Evolutionary conservation across 1,140 invertebrate species (phyloP).

Genomic region (Meloidogyne hapla): DNA sequence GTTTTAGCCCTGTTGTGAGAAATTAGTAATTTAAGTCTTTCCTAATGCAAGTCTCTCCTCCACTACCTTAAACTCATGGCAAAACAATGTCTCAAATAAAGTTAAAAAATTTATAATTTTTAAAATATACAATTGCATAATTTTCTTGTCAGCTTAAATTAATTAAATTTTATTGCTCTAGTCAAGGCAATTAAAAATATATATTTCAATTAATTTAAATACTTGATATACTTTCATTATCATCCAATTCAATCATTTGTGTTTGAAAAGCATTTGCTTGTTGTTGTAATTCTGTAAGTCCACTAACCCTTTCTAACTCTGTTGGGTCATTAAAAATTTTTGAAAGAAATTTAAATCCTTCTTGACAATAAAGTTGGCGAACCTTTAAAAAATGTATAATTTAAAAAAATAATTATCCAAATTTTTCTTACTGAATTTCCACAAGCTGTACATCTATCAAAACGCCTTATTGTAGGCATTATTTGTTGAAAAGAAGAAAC

Average conservation of each 20-base stretch:
- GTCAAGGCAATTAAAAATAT: not conserved
- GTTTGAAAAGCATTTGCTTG: constrained; percentile 39
- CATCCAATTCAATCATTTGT: constrained; percentile 42
- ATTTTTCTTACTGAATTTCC: constrained; percentile 31
- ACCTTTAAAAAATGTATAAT: not conserved
- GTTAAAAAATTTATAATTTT: too few species aligned
- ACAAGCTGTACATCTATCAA: constrained; percentile 46
- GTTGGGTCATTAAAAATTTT: constrained; percentile 47
- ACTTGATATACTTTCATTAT: constrained; percentile 33
- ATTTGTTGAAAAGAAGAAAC: constrained; percentile 51
- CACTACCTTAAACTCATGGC: too few species aligned
- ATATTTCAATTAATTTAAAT: not conserved
- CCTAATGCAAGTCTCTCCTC: too few species aligned
- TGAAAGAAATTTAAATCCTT: constrained; percentile 36
- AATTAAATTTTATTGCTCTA: not conserved
- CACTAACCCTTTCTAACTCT: constrained; percentile 43
- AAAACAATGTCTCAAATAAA: too few species aligned
- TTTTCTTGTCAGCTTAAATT: too few species aligned
- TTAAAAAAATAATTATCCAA: not conserved
- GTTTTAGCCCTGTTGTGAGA: too few species aligned
- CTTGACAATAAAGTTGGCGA: constrained; percentile 23
- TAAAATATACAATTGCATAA: too few species aligned
- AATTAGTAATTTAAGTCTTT: too few species aligned
- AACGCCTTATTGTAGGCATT: constrained; percentile 40
- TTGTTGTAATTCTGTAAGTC: constrained; percentile 41